A percentile compares a stretch with the other conserved stretches of the same genome.
Conservation (phyloP, 2,888 invertebrate species). For the Scrobipalpa costella region DNA sequence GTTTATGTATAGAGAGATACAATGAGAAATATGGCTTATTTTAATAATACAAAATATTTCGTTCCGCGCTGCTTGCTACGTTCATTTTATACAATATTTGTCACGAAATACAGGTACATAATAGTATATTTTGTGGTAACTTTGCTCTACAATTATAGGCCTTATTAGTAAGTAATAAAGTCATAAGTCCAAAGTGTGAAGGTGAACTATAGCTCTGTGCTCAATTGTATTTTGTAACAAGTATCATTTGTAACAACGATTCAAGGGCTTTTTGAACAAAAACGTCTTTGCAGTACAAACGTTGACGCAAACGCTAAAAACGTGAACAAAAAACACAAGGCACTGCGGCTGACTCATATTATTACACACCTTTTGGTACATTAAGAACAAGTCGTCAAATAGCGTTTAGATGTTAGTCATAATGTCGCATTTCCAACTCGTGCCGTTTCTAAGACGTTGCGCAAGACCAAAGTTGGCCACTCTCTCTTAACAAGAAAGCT, state of each 20-base stretch:
- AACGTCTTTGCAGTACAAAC: constrained; percentile 7
- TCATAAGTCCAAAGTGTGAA: not conserved
- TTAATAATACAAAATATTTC: not conserved
- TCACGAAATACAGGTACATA: not conserved
- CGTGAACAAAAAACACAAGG: constrained; percentile 1
- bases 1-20: not conserved
- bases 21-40: not conserved
- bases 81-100: constrained; percentile 1
- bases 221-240: not conserved
- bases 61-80: not conserved
- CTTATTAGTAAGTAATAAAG: not conserved
- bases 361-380: not conserved
- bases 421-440: not conserved
- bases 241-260: not conserved
- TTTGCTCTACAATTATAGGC: not conserved
- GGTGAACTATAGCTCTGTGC: not conserved
- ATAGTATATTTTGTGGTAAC: not conserved
- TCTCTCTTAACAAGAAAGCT: constrained; percentile 37
- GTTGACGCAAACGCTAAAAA: constrained; percentile 5
- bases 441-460: constrained; percentile 7
- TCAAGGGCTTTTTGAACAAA: constrained; percentile 1
- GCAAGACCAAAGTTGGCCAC: constrained; percentile 32
- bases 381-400: not conserved
- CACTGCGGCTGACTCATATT: not conserved
- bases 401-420: constrained; percentile 1